Evolutionary conservation across 2,888 invertebrate genomes (phyloP).

Genomic region (Ophioninae sp.): DNA sequence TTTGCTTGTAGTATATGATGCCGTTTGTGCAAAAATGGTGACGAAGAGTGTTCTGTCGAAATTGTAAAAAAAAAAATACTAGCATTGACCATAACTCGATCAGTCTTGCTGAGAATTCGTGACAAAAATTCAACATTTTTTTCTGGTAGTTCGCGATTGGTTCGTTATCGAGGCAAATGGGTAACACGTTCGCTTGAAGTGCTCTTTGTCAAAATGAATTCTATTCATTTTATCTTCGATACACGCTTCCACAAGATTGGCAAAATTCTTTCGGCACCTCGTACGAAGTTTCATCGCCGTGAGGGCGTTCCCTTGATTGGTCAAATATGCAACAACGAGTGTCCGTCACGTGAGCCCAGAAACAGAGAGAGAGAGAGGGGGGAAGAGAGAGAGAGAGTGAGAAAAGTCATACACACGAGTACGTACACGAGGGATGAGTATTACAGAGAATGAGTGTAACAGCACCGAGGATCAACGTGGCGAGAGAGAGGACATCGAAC

Average conservation of each 20-base stretch:
- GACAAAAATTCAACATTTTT: not conserved
- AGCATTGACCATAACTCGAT: not conserved
- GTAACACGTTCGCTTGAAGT: not conserved
- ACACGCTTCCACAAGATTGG: conserved; percentile 8
- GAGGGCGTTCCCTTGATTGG: conserved; percentile 44
- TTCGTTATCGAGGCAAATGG: not conserved
- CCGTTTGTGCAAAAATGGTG: too few species aligned
- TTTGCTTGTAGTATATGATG: too few species aligned
- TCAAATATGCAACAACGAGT: conserved; percentile 48
- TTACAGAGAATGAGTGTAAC: conserved; percentile 57
- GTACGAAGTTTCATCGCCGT: conserved; percentile 38
- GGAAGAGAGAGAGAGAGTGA: conserved; percentile 11
- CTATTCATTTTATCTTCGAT: not conserved
- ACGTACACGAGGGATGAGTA: conserved; percentile 28
- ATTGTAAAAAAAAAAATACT: not conserved
- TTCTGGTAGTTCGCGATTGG: not conserved
- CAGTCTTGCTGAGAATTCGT: not conserved
- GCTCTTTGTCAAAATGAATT: not conserved
- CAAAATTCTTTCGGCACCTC: conserved; percentile 1
- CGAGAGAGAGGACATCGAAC: conserved; percentile 55
- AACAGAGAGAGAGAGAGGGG: too few species aligned
- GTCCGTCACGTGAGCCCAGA: not conserved
- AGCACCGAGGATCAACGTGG: conserved; percentile 49
- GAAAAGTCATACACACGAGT: conserved; percentile 45
- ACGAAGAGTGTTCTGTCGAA: too few species aligned